Percentiles rank a stretch among this genome's conserved stretches.
These are phyloP conservation scores for Pelodytes ibericus DNA, from an alignment of 2,797 vertebrate species.

Conservation along the genomic window DNA sequence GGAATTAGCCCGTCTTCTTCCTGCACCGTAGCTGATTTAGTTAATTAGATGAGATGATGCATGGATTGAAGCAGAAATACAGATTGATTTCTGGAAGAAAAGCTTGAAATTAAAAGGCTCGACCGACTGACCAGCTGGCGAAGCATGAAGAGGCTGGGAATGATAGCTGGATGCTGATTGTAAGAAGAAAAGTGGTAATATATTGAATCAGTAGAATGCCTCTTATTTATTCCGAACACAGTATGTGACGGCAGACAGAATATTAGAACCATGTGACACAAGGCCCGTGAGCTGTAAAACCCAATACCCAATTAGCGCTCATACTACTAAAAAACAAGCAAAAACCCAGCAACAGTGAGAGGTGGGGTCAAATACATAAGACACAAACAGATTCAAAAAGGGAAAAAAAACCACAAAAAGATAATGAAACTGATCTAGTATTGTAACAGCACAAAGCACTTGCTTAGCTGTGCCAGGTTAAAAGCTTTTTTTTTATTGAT, in stretches of 20 bases:
- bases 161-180: constrained; percentile 31
- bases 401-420: too few relatives aligned
- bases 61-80: constrained; percentile 52
- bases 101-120: constrained; percentile 56
- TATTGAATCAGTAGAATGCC: constrained; percentile 7
- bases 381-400: too few relatives aligned
- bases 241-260: neutral
- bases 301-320: neutral
- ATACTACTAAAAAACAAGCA: too few relatives aligned
- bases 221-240: constrained; percentile 10
- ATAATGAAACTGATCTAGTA: too few relatives aligned
- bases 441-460: too few relatives aligned
- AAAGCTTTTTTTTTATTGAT: too few relatives aligned
- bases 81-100: constrained; percentile 57
- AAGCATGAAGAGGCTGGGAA: constrained; percentile 49
- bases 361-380: too few relatives aligned
- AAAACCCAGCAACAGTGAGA: too few relatives aligned
- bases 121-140: constrained; percentile 46
- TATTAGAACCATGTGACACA: neutral
- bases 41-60: constrained; percentile 56
- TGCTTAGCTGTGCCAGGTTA: too few relatives aligned
- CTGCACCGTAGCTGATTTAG: constrained; percentile 52
- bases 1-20: constrained; percentile 38
- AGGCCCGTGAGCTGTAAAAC: neutral
- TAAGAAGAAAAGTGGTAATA: neutral